Percentiles rank a stretch among this genome's conserved stretches.
Conservation (phyloP, 2,888 invertebrate species). For the Yponomeuta evonymella region DNA sequence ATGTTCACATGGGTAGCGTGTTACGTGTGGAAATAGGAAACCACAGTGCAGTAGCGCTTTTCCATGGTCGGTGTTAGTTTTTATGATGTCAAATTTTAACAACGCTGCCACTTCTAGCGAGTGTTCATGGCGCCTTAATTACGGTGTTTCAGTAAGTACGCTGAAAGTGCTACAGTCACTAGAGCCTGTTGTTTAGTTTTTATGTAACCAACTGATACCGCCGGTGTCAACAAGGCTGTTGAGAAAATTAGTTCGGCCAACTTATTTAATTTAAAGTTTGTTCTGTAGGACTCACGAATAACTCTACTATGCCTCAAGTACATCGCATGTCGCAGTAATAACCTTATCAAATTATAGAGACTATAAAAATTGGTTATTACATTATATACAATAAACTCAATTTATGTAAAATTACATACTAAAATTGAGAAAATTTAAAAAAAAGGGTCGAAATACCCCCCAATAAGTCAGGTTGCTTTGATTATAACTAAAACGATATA, state of each 20-base stretch:
- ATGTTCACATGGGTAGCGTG: too few species aligned
- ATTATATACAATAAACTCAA: too few species aligned
- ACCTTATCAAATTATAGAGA: too few species aligned
- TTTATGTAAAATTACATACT: too few species aligned
- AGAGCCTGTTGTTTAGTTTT: neutral
- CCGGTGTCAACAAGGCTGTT: neutral
- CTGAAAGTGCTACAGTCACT: neutral
- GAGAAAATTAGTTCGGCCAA: neutral
- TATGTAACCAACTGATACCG: neutral
- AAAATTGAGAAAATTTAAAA: too few species aligned
- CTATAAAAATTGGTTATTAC: too few species aligned
- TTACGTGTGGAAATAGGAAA: too few species aligned
- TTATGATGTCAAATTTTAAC: neutral
- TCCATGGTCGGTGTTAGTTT: neutral
- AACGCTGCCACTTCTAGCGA: neutral
- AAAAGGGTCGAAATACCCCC: too few species aligned
- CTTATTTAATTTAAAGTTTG: neutral
- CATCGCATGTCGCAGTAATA: too few species aligned
- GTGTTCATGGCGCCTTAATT: neutral
- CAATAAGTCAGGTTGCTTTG: too few species aligned
- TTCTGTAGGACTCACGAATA: neutral
- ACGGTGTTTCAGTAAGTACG: neutral
- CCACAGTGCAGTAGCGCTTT: neutral
- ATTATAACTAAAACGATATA: too few species aligned
- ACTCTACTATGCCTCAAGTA: neutral